Evolutionary conservation across 1,140 invertebrate species (phyloP).

Genomic region (Macrobrachium nipponense): DNA sequence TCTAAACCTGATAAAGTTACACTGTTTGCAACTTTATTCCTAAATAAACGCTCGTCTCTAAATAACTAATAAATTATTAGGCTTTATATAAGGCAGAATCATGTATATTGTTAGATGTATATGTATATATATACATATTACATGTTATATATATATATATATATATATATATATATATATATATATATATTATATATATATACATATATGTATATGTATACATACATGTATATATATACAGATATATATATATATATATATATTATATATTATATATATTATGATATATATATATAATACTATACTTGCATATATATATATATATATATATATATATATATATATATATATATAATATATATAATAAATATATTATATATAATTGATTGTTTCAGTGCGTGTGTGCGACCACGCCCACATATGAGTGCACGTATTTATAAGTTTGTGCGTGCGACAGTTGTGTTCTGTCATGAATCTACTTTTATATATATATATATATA

Average conservation of each 20-base stretch:
- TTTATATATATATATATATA: conserved; percentile 22
- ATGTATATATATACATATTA: conserved; percentile 15
- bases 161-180: conserved; percentile 22
- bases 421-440: neutral
- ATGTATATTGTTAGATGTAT: neutral
- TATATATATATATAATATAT: conserved; percentile 10
- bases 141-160: conserved; percentile 15
- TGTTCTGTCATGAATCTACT: neutral
- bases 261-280: conserved; percentile 19
- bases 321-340: conserved; percentile 15
- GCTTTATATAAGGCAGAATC: neutral
- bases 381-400: conserved; percentile 4
- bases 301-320: conserved; percentile 2
- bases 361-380: conserved; percentile 10
- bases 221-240: conserved; percentile 15
- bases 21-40: neutral
- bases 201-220: conserved; percentile 18
- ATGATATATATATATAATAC: conserved; percentile 11
- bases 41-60: neutral
- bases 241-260: conserved; percentile 1
- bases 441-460: neutral
- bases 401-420: conserved; percentile 9
- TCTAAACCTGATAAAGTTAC: neutral
- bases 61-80: neutral
- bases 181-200: conserved; percentile 25